Conservation (phyloP, 2,797 vertebrate species). For the Pangasius mekongensis region DNA sequence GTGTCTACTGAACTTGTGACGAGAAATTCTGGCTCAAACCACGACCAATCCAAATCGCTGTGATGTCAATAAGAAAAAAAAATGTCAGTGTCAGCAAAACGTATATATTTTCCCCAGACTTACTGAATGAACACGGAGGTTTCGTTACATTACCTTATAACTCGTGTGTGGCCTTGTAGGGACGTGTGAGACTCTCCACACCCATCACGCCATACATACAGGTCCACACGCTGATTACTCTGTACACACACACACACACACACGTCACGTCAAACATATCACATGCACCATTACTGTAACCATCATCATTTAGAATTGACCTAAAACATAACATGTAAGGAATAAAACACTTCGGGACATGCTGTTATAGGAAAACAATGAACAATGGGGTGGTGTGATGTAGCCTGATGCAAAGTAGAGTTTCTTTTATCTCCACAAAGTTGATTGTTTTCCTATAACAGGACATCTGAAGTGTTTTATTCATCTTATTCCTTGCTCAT, state of each 20-base stretch:
- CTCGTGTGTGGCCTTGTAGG: slow-evolving; percentile 93
- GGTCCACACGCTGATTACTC: slow-evolving; percentile 95
- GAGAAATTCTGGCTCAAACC: slow-evolving; percentile 91
- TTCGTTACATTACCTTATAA: slow-evolving; percentile 86
- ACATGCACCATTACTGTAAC: neutral
- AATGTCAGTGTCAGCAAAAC: neutral
- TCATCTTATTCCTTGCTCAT: neutral
- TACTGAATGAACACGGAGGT: neutral
- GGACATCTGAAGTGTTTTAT: neutral
- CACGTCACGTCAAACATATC: slow-evolving; percentile 23
- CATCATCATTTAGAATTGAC: neutral
- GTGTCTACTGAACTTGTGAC: slow-evolving; percentile 98
- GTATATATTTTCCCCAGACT: neutral
- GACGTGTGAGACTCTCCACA: slow-evolving; percentile 87
- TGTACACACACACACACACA: slow-evolving; percentile 64
- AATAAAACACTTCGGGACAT: neutral
- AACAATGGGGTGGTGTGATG: neutral
- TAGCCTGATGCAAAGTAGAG: no score
- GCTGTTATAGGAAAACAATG: neutral
- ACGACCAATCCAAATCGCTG: slow-evolving; percentile 97
- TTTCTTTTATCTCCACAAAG: neutral
- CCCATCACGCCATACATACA: slow-evolving; percentile 95
- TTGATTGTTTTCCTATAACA: neutral
- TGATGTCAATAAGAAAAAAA: slow-evolving; percentile 17
- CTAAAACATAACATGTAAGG: neutral